Evolutionary conservation across 2,888 invertebrate genomes (phyloP).

Genomic region (Caenorhabditis sulstoni): DNA sequence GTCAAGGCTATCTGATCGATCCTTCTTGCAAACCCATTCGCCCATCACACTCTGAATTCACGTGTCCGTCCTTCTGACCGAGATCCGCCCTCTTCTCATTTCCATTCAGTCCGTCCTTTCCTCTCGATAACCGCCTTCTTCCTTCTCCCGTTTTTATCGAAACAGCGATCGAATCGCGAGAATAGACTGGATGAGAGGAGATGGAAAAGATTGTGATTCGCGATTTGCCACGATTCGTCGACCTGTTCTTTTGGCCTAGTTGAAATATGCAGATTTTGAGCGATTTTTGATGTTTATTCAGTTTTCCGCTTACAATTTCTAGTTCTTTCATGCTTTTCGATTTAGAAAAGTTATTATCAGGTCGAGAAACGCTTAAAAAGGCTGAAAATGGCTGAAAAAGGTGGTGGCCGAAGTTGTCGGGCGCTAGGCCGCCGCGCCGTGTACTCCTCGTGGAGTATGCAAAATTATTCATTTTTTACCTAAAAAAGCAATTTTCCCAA

Average conservation of each 20-base stretch:
- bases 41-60: neutral
- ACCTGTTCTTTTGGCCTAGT: conserved; percentile 2
- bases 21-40: neutral
- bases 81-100: conserved; percentile 10
- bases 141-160: conserved; percentile 36
- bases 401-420: neutral
- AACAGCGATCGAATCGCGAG: conserved; percentile 14
- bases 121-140: conserved; percentile 19
- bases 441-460: conserved; percentile 39
- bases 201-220: conserved; percentile 40
- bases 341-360: neutral
- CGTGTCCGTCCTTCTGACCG: neutral
- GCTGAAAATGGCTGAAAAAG: neutral
- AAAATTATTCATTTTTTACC: conserved; percentile 12
- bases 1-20: neutral
- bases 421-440: conserved; percentile 25
- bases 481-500: neutral
- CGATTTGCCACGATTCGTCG: conserved; percentile 32
- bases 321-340: neutral
- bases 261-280: conserved; percentile 1
- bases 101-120: neutral
- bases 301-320: neutral
- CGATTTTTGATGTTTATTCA: neutral
- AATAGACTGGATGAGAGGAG: conserved; percentile 12
- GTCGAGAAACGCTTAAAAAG: neutral